These are phyloP conservation scores for Mamestra brassicae DNA, from an alignment of 2,888 invertebrate genomes.

Conservation along the genomic window DNA sequence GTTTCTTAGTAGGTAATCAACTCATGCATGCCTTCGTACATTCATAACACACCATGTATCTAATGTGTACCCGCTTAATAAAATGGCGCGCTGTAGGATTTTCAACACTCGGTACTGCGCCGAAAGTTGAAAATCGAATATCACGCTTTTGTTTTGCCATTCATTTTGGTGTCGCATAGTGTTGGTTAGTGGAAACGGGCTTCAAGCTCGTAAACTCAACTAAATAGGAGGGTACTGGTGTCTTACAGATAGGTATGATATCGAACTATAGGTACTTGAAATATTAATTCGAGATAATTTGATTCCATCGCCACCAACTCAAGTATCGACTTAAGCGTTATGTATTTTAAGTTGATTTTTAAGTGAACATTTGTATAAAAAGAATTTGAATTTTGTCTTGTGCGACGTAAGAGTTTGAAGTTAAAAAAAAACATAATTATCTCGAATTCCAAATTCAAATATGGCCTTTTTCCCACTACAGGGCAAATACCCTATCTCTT, in stretches of 20 bases:
- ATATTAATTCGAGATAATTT: too few relatives aligned
- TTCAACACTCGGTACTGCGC: not conserved
- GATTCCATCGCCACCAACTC: too few relatives aligned
- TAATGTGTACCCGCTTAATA: not conserved
- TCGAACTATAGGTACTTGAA: too few relatives aligned
- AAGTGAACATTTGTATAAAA: not conserved
- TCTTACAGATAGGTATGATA: not conserved
- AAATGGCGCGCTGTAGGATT: not conserved
- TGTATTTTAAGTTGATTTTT: not conserved
- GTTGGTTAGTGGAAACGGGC: not conserved
- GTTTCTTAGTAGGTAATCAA: conserved; percentile 1
- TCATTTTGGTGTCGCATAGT: not conserved
- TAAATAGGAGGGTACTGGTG: not conserved
- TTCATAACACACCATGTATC: conserved; percentile 7
- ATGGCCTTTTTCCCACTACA: too few relatives aligned
- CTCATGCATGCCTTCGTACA: not conserved
- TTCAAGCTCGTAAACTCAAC: not conserved
- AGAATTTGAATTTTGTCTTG: not conserved
- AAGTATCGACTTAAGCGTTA: too few relatives aligned
- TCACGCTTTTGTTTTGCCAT: not conserved
- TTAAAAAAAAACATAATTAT: not conserved
- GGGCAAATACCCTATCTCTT: too few relatives aligned
- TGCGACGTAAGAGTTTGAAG: not conserved
- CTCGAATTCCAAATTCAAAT: not conserved
- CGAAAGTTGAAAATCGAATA: not conserved